Evolutionary conservation across 2,888 invertebrate genomes (phyloP), one percentile per base, ranked within the genome.

Genomic region (Rotaria macrura): DNA sequence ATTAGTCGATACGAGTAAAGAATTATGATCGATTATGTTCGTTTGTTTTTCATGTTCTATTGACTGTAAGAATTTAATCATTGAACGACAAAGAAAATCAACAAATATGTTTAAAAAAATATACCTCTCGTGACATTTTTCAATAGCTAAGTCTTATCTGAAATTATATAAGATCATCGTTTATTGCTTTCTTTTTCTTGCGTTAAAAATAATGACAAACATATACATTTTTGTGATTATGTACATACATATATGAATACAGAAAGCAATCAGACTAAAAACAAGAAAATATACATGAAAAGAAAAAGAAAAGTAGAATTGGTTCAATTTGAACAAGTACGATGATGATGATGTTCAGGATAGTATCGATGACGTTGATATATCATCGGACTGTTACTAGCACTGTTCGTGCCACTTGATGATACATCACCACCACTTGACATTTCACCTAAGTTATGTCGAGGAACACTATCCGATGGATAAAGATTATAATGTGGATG

Each of bases 401-500:
- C 25, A 43, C 43, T 79, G n/a, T 40, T 43, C 12, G 43, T 25
- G n/a, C 74, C 23, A 79, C 40, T 43, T 43, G 79, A 79, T 79
- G 79, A 79, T 2, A 43, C 14, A 79, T 79, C n/a, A 43, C 43
- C 79, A 25, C 43, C 43, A 43, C 43, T 79, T 25, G 65, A 38
- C 38, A 25, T 65, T 34, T 65, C 34, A 34, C 65, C 65, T 65
- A 65, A 14, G 38, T 20, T 65, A 17, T 20, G 65, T 38, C 65
- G 34, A 65, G 65, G 34, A 20, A 14, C 14, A 38, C 20, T 65
- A 65, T 65, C 65, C 0, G 34, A 65, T 34, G 65, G 65, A 65
- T 65, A 65, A 65, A 14, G n/a, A 65, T 65, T 29, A 65, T 65
- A 65, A 65, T 65, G 65, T 65, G 65, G 65, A 65, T 65, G 65